Conservation (phyloP, 2,797 vertebrate species). For the Podargus strigoides region DNA sequence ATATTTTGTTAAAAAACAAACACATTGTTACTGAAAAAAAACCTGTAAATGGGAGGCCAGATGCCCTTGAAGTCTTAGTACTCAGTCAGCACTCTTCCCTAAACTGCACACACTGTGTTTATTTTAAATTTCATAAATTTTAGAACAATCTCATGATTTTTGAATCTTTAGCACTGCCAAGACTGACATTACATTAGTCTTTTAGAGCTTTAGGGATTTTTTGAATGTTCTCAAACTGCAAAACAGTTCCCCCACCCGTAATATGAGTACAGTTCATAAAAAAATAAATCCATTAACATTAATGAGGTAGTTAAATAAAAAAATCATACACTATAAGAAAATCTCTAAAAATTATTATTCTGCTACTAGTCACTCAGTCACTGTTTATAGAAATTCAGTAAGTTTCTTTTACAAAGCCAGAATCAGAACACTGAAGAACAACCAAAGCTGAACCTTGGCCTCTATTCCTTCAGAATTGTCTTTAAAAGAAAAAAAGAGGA, state of each 20-base stretch:
- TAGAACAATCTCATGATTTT: conserved; percentile 3
- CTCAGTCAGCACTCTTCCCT: neutral
- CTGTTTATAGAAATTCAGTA: neutral
- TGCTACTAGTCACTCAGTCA: neutral
- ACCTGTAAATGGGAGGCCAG: neutral
- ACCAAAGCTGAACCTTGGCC: neutral
- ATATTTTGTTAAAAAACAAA: neutral
- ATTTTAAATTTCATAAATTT: neutral
- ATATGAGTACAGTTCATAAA: neutral
- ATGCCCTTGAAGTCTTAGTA: neutral
- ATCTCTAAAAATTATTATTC: conserved; percentile 3
- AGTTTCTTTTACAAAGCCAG: neutral
- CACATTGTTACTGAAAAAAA: neutral
- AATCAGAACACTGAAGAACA: neutral
- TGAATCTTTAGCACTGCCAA: neutral
- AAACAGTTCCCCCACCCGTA: neutral
- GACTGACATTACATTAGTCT: neutral
- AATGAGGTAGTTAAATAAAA: conserved; percentile 18
- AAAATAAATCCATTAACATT: conserved; percentile 7
- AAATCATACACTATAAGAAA: neutral
- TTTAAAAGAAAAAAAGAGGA: neutral
- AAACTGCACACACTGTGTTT: neutral
- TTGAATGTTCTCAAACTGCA: neutral
- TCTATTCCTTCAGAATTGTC: neutral
- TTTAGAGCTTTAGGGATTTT: neutral